phyloP scores from a whole-genome alignment of 2,888 invertebrate genomes.

The Steinernema scapterisci region DNA sequence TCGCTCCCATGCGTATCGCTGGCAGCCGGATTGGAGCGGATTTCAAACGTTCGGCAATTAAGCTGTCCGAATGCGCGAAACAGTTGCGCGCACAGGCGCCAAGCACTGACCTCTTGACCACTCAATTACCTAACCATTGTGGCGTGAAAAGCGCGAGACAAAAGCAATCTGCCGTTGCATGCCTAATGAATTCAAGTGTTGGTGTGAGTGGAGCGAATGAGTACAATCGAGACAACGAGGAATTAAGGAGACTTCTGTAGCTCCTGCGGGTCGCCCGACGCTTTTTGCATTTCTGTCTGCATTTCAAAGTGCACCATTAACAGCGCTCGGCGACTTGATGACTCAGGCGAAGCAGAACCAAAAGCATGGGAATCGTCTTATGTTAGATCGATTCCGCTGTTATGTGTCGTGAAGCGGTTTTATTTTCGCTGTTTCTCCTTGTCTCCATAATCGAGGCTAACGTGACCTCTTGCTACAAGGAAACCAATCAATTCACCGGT shows the following conservation, averaged over 20 bases:
- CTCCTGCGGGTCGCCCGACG: neutral
- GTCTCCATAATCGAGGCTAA: neutral
- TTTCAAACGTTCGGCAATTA: neutral
- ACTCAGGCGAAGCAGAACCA: too few relatives aligned
- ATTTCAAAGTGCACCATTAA: too few relatives aligned
- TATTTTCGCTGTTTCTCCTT: neutral
- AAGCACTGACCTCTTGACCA: constrained; percentile 16
- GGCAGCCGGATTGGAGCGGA: neutral
- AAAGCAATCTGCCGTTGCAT: constrained; percentile 31
- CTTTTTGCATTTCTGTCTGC: neutral
- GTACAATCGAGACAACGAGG: constrained; percentile 1
- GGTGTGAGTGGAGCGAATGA: constrained; percentile 12
- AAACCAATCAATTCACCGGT: constrained; percentile 3
- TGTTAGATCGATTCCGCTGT: too few relatives aligned
- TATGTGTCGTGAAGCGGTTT: too few relatives aligned
- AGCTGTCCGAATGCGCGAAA: constrained; percentile 19
- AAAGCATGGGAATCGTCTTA: too few relatives aligned
- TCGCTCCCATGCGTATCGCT: neutral
- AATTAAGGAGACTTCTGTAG: constrained; percentile 1
- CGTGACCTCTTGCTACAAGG: neutral
- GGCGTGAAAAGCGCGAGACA: constrained; percentile 28
- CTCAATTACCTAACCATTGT: constrained; percentile 33
- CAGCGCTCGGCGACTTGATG: too few relatives aligned
- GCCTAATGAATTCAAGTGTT: constrained; percentile 29
- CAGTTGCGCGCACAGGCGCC: neutral